Evolutionary conservation across 92 coral and sea anemone genomes (phyloP).

Genomic region (Epizoanthus ramosus): DNA sequence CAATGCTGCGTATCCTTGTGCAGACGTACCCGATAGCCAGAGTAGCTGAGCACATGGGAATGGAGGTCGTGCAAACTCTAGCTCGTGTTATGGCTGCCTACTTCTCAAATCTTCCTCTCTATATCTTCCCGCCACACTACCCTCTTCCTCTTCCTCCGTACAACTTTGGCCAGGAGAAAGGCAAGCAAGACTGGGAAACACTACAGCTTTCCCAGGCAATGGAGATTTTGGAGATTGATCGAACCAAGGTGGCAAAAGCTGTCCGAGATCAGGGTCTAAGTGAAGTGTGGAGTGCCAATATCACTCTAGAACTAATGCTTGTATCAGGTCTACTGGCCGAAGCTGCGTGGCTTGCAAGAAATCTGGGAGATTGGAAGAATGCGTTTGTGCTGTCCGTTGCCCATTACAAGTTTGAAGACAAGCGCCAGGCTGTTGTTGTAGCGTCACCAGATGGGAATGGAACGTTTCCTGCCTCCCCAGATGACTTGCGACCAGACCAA

Average conservation of each 20-base stretch:
- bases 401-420: constrained; percentile 28
- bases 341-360: constrained; percentile 84
- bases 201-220: constrained; percentile 51
- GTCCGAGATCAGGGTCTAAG: constrained; percentile 82
- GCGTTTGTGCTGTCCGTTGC: constrained; percentile 87
- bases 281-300: constrained; percentile 91
- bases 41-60: constrained; percentile 74
- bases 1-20: constrained; percentile 60
- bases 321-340: constrained; percentile 88
- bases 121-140: constrained; percentile 75
- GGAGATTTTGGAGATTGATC: constrained; percentile 63
- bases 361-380: constrained; percentile 97
- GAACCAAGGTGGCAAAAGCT: constrained; percentile 73
- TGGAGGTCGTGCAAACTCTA: constrained; percentile 80
- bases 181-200: constrained; percentile 31
- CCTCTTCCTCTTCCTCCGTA: constrained; percentile 74
- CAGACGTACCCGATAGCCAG: constrained; percentile 84
- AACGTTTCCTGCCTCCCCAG: constrained; percentile 45
- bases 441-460: background rate
- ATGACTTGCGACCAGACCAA: constrained; percentile 53
- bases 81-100: constrained; percentile 95
- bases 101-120: constrained; percentile 88
- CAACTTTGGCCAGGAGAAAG: constrained; percentile 40
- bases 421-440: constrained; percentile 10
- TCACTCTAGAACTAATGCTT: constrained; percentile 82